phyloP scores from a whole-genome alignment of 2,888 invertebrate genomes.

The Leucoptera coffeella region DNA sequence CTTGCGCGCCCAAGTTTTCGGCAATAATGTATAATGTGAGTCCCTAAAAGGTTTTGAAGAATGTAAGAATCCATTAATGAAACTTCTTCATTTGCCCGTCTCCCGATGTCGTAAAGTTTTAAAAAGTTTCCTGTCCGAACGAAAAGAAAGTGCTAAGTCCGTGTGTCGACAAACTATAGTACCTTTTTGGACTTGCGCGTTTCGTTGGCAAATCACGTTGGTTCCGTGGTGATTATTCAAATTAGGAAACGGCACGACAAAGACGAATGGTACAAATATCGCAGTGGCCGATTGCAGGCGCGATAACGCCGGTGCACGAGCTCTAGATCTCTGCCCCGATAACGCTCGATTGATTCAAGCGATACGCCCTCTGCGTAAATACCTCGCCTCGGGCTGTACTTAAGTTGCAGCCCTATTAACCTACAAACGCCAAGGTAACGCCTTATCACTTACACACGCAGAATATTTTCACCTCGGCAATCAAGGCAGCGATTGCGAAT shows the following conservation, averaged over 20 bases:
- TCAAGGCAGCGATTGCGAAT: too few relatives aligned
- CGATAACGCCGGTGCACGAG: conserved; percentile 40
- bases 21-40: too few relatives aligned
- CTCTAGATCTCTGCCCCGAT: conserved; percentile 40
- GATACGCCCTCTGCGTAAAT: conserved; percentile 51
- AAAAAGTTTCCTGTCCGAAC: too few relatives aligned
- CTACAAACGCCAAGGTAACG: conserved; percentile 16
- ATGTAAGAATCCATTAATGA: too few relatives aligned
- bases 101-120: too few relatives aligned
- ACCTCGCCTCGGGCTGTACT: conserved; percentile 23
- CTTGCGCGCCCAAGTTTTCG: too few relatives aligned
- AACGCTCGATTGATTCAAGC: conserved; percentile 40
- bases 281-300: conserved; percentile 30
- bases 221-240: conserved; percentile 39
- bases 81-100: too few relatives aligned
- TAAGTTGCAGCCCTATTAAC: conserved; percentile 20
- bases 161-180: not conserved
- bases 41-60: too few relatives aligned
- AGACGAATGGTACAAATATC: conserved; percentile 52
- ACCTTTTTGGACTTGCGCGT: conserved; percentile 8
- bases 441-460: conserved; percentile 2
- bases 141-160: too few relatives aligned
- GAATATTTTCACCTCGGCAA: not conserved
- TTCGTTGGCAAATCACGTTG: conserved; percentile 38
- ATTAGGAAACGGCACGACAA: conserved; percentile 49